Evolutionary conservation across 2,113 vertebrate genomes (phyloP).

Genomic region (Peucedramus taeniatus): DNA sequence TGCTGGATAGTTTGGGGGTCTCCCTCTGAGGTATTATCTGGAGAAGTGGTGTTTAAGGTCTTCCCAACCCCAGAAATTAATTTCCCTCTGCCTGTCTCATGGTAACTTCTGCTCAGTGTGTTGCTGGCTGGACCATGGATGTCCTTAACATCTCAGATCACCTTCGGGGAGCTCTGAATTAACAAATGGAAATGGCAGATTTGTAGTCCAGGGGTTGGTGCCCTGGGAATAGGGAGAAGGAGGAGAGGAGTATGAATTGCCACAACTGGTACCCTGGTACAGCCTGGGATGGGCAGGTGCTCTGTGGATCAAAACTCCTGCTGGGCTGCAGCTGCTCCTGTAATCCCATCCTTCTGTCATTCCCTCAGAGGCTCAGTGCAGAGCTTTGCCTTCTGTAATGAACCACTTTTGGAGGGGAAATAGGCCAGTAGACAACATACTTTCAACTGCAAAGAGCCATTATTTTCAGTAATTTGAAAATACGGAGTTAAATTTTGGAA

Average conservation of each 20-base stretch:
- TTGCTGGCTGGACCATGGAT: background rate
- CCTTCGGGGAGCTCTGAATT: background rate
- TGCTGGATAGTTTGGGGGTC: background rate
- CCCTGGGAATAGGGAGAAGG: background rate
- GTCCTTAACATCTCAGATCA: background rate
- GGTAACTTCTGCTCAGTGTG: background rate
- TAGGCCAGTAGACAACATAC: background rate
- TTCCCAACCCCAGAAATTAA: background rate
- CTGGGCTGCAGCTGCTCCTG: background rate
- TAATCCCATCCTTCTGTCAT: background rate
- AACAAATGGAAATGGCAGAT: background rate
- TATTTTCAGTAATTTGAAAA: background rate
- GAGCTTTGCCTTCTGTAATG: background rate
- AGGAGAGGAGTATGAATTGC: background rate
- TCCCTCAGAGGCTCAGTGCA: background rate
- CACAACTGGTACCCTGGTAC: background rate
- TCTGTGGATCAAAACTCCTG: fast-evolving
- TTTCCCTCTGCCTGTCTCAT: background rate
- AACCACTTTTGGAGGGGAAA: background rate
- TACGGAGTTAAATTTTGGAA: background rate
- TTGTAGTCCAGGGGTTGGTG: background rate
- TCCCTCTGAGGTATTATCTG: background rate
- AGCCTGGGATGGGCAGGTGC: background rate
- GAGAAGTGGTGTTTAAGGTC: background rate
- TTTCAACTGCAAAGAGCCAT: background rate